Evolutionary conservation across 2,888 invertebrate genomes (phyloP), one percentile per base, ranked within the genome.

Genomic region (Phengaris alcon): DNA sequence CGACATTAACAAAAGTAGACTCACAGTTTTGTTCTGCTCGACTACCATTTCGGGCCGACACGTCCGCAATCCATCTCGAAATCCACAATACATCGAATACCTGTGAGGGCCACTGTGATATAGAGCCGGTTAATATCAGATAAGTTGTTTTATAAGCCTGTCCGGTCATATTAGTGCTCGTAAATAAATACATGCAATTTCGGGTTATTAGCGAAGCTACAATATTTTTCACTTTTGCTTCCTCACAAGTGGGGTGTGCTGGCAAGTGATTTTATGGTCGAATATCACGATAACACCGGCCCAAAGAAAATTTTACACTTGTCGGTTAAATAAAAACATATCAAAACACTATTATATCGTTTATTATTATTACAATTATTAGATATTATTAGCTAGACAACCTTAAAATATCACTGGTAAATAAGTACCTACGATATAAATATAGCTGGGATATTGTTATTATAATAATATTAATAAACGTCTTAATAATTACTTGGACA

Each of bases 341-440:
- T 3, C 35, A 3, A 57, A 57, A 9, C 10, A 68, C 35, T 68
- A 44, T 68, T 68, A n/a, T 8, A 70, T 35, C 15, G 70, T 70
- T 70, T 70, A 70, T 70, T 52, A 51, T 22, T 22, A 51, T 70
- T 70, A 70, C 70, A 70, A 15, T 51, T n/a, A 10, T 4, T 12
- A 51, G 5, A 51, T 51, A 51, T 70, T 35, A 64, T 35, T 35
- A 1, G 35, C 64, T 35, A 64, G 15, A 70, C 48, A 10, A 70
- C 51, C 22, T 10, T 70, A 52, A 2, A 4, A 51, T 51, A 52
- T 70, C 70, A 70, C 70, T 70, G 70, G 22, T 70, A 70, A 69
- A 69, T 69, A 69, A 70, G 70, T 70, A 70, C 70, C 70, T 15
- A 70, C 52, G 70, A 70, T 51, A 70, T 1, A 15, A 22, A 59